phyloP scores from a whole-genome alignment of 2,888 invertebrate genomes.

The Ichneumon xanthorius region DNA sequence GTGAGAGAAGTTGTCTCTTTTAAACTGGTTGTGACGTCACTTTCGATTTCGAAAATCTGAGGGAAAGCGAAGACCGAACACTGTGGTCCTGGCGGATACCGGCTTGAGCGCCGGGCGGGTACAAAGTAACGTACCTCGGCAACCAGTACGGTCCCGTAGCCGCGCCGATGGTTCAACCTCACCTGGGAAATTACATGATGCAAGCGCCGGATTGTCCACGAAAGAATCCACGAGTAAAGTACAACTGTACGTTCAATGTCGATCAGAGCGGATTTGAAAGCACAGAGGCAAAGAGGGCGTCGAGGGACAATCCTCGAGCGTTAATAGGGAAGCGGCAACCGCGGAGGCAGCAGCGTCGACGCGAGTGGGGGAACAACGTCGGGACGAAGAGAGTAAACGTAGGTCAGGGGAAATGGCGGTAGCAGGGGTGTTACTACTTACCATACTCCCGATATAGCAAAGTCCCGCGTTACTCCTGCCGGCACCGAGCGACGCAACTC shows the following conservation, averaged over 20 bases:
- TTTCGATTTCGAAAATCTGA: too few species aligned
- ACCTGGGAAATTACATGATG: neutral
- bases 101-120: too few species aligned
- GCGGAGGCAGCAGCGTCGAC: slow-evolving; percentile 55
- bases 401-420: slow-evolving; percentile 72
- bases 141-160: neutral
- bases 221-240: neutral
- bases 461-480: slow-evolving; percentile 79
- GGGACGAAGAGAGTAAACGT: slow-evolving; percentile 70
- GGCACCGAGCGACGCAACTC: slow-evolving; percentile 72
- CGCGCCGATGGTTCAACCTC: neutral
- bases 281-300: slow-evolving; percentile 49
- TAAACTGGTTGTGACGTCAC: too few species aligned
- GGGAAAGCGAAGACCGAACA: too few species aligned
- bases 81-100: too few species aligned
- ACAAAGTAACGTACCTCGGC: too few species aligned
- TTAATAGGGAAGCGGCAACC: slow-evolving; percentile 58
- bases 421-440: slow-evolving; percentile 84
- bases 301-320: slow-evolving; percentile 67
- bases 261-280: neutral
- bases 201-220: neutral
- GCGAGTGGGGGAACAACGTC: slow-evolving; percentile 65
- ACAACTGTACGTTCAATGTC: neutral
- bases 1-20: too few species aligned
- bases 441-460: slow-evolving; percentile 83